Evolutionary conservation across 2,888 invertebrate genomes (phyloP).

Genomic region (Luperina nickerlii): DNA sequence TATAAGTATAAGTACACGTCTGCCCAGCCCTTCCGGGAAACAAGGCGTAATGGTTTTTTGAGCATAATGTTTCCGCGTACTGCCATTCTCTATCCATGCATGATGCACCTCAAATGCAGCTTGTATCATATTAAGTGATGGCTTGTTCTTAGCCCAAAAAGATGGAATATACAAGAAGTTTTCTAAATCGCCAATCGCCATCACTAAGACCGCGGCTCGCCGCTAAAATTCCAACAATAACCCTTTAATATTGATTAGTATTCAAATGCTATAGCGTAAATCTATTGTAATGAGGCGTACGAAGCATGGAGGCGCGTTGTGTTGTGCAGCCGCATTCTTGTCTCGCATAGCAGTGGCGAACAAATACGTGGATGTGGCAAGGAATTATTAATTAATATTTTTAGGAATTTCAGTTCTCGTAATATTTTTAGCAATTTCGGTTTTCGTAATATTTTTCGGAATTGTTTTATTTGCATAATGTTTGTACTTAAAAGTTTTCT

Average conservation of each 20-base stretch:
- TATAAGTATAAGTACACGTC: too few species aligned
- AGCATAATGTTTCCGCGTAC: not conserved
- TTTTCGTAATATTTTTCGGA: not conserved
- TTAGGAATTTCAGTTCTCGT: not conserved
- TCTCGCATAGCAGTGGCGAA: not conserved
- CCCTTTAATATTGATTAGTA: slow-evolving; percentile 66
- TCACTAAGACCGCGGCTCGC: slow-evolving; percentile 1
- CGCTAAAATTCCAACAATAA: slow-evolving; percentile 63
- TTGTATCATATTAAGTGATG: not conserved
- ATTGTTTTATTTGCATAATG: not conserved
- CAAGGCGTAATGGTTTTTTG: not conserved
- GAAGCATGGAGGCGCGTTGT: slow-evolving; percentile 54
- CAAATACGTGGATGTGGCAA: slow-evolving; percentile 45
- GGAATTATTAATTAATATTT: not conserved
- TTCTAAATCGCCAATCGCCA: slow-evolving; percentile 43
- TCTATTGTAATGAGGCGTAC: slow-evolving; percentile 65
- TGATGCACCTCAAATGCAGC: too few species aligned
- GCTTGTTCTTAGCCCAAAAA: not conserved
- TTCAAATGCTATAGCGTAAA: slow-evolving; percentile 62
- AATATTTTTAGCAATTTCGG: not conserved
- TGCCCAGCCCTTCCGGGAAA: too few species aligned
- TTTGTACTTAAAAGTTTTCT: not conserved
- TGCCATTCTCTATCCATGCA: not conserved
- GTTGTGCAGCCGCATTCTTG: slow-evolving; percentile 52
- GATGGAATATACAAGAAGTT: not conserved